Evolutionary conservation across 1,140 invertebrate genomes (phyloP), one percentile per base, ranked within the genome.

Genomic region (Mycetomoellerius zeteki): DNA sequence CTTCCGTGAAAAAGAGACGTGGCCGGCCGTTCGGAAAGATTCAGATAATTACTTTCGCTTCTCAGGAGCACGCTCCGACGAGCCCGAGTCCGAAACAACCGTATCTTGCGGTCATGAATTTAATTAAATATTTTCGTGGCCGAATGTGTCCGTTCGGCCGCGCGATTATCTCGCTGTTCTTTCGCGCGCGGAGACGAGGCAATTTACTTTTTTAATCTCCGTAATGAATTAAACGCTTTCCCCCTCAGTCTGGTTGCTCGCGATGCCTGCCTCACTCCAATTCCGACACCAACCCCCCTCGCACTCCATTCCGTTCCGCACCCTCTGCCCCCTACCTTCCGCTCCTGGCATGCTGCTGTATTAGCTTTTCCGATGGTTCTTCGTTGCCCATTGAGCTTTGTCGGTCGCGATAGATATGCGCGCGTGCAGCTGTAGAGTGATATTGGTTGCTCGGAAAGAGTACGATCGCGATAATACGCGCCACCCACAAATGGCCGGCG

Each of bases 51-150:
- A 93, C 93, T 94, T 94, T 94, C 90, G 89, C 92, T 92, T 93
- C 89, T 91, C 89, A 77, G 82, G 87, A 65, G 86, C 71, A 82
- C 90, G 87, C 88, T 82, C 87, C 69, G 89, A 67, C 88, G 88
- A 64, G 86, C 85, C 71, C 88, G 87, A 90, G 81, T 77, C 85
- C 89, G 92, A 89, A 93, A 92, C 93, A 92, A 92, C 91, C 93
- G 92, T 93, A 92, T 94, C 93, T 94, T 94, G 94, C 91, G 93
- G 94, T 94, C 88, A 92, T 94, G 92, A 94, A 94, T 94, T 94
- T 94, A 94, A 94, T 94, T 94, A 94, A 94, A 94, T 94, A 94
- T 94, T 94, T 94, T 94, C 91, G 92, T 93, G 92, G 91, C 91
- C 91, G 90, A 94, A 93, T 91, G 93, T 94, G 91, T 91, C 75